Conservation (phyloP, 1,140 invertebrate genomes). For the Drosophila orena region DNA sequence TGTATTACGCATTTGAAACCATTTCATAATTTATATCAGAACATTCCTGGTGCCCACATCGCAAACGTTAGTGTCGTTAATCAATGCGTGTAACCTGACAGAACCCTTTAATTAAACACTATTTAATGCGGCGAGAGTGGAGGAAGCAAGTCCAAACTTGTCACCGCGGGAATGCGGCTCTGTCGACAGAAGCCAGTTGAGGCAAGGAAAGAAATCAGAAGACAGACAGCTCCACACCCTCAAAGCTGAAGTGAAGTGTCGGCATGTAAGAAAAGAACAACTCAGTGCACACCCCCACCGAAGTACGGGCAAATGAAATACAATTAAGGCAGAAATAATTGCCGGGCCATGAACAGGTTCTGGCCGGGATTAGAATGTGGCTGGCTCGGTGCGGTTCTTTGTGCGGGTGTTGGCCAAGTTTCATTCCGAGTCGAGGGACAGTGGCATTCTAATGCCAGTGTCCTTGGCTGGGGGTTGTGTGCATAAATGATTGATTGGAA, state of each 20-base stretch:
- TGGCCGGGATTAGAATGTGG: constrained; percentile 56
- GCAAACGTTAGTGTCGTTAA: constrained; percentile 23
- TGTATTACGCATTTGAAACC: not conserved
- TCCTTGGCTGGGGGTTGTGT: constrained; percentile 38
- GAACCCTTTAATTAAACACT: constrained; percentile 45
- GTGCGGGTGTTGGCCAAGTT: constrained; percentile 46
- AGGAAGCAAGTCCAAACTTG: constrained; percentile 22
- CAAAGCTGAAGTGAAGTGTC: constrained; percentile 35
- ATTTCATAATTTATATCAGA: not conserved
- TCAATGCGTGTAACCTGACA: constrained; percentile 26
- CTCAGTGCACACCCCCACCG: constrained; percentile 19
- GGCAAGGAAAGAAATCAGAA: not conserved
- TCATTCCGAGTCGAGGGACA: constrained; percentile 14
- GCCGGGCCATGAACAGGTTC: constrained; percentile 47
- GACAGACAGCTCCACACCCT: constrained; percentile 36
- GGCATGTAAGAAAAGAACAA: not conserved
- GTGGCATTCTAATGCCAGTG: constrained; percentile 45
- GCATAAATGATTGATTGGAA: constrained; percentile 51
- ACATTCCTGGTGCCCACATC: not conserved
- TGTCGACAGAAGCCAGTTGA: not conserved
- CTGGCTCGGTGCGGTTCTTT: constrained; percentile 16
- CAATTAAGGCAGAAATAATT: constrained; percentile 61
- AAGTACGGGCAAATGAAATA: constrained; percentile 39
- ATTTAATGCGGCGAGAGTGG: constrained; percentile 1
- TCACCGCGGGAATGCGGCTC: constrained; percentile 33